A percentile compares a stretch with the other conserved stretches of the same genome.
Conservation (phyloP, 1,140 invertebrate genomes). For the Neelides sp. region DNA sequence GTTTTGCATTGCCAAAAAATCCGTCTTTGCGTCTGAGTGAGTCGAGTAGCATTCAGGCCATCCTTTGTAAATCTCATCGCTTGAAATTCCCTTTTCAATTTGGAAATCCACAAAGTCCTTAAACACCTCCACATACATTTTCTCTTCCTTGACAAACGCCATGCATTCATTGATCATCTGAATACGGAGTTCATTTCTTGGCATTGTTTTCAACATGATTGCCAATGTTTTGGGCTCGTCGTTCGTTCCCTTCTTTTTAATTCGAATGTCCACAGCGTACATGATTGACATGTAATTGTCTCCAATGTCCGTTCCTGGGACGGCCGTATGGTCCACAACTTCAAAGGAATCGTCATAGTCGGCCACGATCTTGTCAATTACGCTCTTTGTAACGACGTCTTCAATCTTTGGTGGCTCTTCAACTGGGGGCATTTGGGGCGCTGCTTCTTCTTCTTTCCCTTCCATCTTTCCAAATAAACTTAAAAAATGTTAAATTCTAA, state of each 20-base stretch:
- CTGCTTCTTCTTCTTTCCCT: too few relatives aligned
- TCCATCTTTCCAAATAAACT: too few relatives aligned
- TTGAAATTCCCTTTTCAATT: slow-evolving; percentile 7
- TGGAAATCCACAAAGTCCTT: slow-evolving; percentile 15
- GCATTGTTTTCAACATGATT: slow-evolving; percentile 22
- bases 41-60: slow-evolving; percentile 14
- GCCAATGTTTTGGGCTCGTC: slow-evolving; percentile 1
- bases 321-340: slow-evolving; percentile 33
- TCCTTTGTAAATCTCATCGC: slow-evolving; percentile 5
- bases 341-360: slow-evolving; percentile 27
- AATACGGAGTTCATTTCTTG: slow-evolving; percentile 13
- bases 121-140: slow-evolving; percentile 16
- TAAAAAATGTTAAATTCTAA: too few relatives aligned
- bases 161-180: slow-evolving; percentile 19
- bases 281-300: slow-evolving; percentile 42
- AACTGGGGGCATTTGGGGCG: too few relatives aligned
- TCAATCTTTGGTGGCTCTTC: slow-evolving; percentile 15
- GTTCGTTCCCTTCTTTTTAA: slow-evolving; percentile 11
- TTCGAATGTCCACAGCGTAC: slow-evolving; percentile 32
- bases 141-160: slow-evolving; percentile 21
- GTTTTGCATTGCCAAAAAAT: slow-evolving; percentile 19
- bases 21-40: slow-evolving; percentile 5
- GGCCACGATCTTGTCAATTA: slow-evolving; percentile 18
- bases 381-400: slow-evolving; percentile 20
- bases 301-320: slow-evolving; percentile 37